These are phyloP conservation scores for Plestiodon gilberti DNA, from an alignment of 2,113 vertebrate genomes.

Conservation along the genomic window DNA sequence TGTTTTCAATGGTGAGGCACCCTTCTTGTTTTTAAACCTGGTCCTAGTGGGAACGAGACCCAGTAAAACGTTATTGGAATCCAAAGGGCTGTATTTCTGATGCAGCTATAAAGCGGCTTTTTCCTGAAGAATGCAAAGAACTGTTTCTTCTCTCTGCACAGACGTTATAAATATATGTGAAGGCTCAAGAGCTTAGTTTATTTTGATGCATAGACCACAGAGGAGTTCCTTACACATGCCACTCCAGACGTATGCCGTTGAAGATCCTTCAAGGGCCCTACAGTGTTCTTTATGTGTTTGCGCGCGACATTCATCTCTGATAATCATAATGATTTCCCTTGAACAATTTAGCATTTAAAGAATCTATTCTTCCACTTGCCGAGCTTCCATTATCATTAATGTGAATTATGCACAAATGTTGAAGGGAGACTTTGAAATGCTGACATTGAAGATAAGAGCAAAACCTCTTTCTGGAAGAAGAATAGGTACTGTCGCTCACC, in stretches of 20 bases:
- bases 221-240: constrained; percentile 28
- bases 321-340: constrained; percentile 51
- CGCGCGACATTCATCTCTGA: constrained; percentile 40
- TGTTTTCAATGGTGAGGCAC: constrained; percentile 13
- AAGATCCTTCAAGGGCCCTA: constrained; percentile 22
- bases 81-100: constrained; percentile 38
- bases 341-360: constrained; percentile 55
- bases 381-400: constrained; percentile 49
- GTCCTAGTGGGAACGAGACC: not conserved
- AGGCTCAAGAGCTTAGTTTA: constrained; percentile 33
- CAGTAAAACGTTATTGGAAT: not conserved
- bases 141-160: constrained; percentile 31
- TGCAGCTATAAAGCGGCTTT: constrained; percentile 34
- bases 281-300: constrained; percentile 2
- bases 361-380: constrained; percentile 33
- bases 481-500: constrained; percentile 53
- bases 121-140: constrained; percentile 2
- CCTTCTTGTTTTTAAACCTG: constrained; percentile 6
- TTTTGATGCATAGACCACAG: constrained; percentile 46
- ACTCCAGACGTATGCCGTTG: constrained; percentile 4
- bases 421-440: constrained; percentile 35
- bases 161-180: constrained; percentile 39
- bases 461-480: constrained; percentile 31
- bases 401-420: constrained; percentile 50
- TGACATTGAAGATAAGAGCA: constrained; percentile 37